Conservation (phyloP, 2,113 vertebrate genomes). For the Anoura caudifer region DNA sequence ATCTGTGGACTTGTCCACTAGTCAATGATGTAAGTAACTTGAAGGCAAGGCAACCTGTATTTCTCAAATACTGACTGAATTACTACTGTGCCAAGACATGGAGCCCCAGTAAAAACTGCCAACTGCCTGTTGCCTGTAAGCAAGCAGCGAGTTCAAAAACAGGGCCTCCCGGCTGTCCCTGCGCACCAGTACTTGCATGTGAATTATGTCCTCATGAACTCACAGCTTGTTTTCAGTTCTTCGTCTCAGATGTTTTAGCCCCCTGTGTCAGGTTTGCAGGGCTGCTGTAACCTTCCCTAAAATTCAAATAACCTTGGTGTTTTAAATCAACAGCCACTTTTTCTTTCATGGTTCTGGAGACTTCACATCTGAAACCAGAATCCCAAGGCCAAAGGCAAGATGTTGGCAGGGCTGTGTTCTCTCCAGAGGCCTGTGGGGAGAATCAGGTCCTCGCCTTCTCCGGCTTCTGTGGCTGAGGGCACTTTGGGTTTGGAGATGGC, state of each 20-base stretch:
- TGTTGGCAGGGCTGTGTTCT: fast-evolving
- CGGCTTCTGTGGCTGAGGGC: not conserved
- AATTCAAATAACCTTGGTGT: not conserved
- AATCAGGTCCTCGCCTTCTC: fast-evolving
- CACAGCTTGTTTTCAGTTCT: not conserved
- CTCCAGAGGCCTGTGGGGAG: not conserved
- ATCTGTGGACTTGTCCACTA: not conserved
- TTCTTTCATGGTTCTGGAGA: not conserved
- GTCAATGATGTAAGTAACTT: not conserved
- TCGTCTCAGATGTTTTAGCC: not conserved
- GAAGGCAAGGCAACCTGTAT: not conserved
- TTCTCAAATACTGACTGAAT: not conserved
- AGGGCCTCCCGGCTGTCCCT: fast-evolving
- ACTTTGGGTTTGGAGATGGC: fast-evolving
- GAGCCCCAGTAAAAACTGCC: not conserved
- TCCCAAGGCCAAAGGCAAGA: not conserved
- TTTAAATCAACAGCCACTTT: not conserved
- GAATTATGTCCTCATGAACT: not conserved
- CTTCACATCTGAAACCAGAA: not conserved
- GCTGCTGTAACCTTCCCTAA: not conserved
- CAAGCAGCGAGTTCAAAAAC: not conserved
- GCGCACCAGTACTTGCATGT: no score
- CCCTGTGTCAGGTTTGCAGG: not conserved
- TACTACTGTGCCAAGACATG: not conserved
- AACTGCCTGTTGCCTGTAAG: not conserved